These are phyloP conservation scores for Ceratoteleas bidentatus DNA, from an alignment of 1,140 invertebrate species.

Conservation along the genomic window DNA sequence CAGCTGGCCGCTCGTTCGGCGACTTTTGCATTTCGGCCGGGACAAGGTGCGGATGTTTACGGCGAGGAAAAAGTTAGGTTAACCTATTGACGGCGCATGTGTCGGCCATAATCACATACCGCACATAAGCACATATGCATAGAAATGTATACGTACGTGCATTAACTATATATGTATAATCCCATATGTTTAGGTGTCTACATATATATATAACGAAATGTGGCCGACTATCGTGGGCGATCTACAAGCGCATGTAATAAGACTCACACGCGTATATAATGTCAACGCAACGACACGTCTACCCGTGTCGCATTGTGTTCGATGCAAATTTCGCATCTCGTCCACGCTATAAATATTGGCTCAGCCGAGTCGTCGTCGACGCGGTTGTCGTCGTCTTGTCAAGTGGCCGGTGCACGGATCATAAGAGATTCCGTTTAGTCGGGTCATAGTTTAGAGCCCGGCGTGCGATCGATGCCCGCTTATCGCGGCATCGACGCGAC, in stretches of 20 bases:
- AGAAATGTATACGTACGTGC: no score
- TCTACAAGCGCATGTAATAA: constrained; percentile 69
- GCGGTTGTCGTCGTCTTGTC: constrained; percentile 62
- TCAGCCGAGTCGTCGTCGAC: constrained; percentile 56
- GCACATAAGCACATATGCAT: no score
- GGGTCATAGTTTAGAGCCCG: constrained; percentile 31
- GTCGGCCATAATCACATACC: no score
- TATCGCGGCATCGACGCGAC: constrained; percentile 32
- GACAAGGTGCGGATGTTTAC: no score
- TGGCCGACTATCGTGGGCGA: constrained; percentile 66
- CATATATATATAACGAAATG: constrained; percentile 38
- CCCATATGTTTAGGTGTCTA: neutral
- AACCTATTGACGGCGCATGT: no score
- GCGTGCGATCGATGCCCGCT: constrained; percentile 23
- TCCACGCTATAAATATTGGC: constrained; percentile 67
- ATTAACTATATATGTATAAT: no score
- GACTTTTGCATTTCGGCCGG: no score
- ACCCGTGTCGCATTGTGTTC: constrained; percentile 65
- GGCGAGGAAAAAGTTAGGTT: no score
- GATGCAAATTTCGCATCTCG: constrained; percentile 68
- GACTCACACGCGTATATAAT: constrained; percentile 64
- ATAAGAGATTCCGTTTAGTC: constrained; percentile 54
- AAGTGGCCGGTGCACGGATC: constrained; percentile 49
- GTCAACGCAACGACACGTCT: constrained; percentile 62
- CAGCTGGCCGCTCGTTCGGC: no score